phyloP scores from a whole-genome alignment of 2,113 vertebrate species.

The Synchiropus splendidus region DNA sequence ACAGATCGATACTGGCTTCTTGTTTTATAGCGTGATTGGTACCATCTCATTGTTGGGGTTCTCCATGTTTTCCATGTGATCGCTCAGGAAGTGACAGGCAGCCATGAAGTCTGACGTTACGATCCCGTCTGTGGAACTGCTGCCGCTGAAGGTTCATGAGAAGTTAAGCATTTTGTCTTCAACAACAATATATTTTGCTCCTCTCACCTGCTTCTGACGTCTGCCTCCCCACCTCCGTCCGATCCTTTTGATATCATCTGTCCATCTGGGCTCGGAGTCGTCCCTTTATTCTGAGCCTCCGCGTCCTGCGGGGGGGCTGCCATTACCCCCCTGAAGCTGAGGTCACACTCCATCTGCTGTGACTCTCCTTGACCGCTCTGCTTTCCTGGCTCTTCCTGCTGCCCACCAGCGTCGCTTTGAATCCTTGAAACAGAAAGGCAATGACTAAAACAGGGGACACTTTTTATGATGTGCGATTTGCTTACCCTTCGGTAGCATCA shows the following conservation, averaged over 20 bases:
- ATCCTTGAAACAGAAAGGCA: no score
- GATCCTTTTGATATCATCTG: constrained; percentile 10
- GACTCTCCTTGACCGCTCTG: constrained; percentile 44
- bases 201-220: constrained; percentile 35
- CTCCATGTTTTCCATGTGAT: constrained; percentile 75
- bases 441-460: no score
- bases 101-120: constrained; percentile 74
- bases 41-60: constrained; percentile 76
- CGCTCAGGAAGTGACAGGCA: constrained; percentile 73
- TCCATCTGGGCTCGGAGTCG: constrained; percentile 12
- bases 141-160: no score
- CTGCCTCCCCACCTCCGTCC: constrained; percentile 26
- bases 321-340: constrained; percentile 14
- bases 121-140: constrained; percentile 32
- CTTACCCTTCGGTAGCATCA: no score
- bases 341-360: constrained; percentile 24
- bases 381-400: not conserved
- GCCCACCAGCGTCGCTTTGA: no score
- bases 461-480: no score
- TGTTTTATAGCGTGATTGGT: constrained; percentile 7
- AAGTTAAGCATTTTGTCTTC: no score
- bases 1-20: no score
- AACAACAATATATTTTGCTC: no score
- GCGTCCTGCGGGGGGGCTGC: constrained; percentile 24
- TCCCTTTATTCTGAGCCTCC: constrained; percentile 9